Percentiles rank a stretch among this genome's conserved stretches.
phyloP scores from a whole-genome alignment of 2,888 invertebrate genomes.

The Coenonympha glycerion region DNA sequence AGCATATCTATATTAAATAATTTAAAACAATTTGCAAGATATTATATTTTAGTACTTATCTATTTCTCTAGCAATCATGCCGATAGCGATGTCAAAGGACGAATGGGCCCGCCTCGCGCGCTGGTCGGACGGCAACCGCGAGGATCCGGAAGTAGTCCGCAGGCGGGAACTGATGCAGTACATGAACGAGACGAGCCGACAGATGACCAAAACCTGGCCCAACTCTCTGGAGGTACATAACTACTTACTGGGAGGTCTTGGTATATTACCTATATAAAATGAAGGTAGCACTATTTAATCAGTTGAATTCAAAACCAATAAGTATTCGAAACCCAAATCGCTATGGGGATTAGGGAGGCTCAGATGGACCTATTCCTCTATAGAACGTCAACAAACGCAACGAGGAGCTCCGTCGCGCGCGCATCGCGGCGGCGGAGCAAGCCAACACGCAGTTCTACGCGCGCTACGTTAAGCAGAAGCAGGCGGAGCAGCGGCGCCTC shows the following conservation, averaged over 20 bases:
- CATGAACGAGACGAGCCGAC: constrained; percentile 45
- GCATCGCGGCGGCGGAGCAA: constrained; percentile 51
- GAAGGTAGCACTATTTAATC: too few species aligned
- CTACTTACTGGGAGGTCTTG: too few species aligned
- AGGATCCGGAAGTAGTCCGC: constrained; percentile 47
- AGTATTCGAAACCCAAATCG: too few species aligned
- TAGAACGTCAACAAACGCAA: constrained; percentile 46
- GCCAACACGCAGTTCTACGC: constrained; percentile 59
- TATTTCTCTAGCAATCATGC: constrained; percentile 40
- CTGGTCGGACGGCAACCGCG: constrained; percentile 46
- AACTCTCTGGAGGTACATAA: constrained; percentile 51
- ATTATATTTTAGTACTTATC: not conserved
- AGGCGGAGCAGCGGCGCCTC: constrained; percentile 51
- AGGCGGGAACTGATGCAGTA: constrained; percentile 48
- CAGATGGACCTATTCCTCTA: too few species aligned
- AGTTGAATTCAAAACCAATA: too few species aligned
- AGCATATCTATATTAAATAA: too few species aligned
- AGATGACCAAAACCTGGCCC: constrained; percentile 64
- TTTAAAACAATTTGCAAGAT: too few species aligned
- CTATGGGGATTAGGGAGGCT: too few species aligned
- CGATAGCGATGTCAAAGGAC: constrained; percentile 46
- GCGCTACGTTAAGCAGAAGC: constrained; percentile 48
- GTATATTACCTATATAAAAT: too few species aligned
- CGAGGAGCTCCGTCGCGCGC: constrained; percentile 56
- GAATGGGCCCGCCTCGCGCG: constrained; percentile 53